Base-by-base conservation (phyloP, 2,113 vertebrate species). In the Anhinga rufa region DNA sequence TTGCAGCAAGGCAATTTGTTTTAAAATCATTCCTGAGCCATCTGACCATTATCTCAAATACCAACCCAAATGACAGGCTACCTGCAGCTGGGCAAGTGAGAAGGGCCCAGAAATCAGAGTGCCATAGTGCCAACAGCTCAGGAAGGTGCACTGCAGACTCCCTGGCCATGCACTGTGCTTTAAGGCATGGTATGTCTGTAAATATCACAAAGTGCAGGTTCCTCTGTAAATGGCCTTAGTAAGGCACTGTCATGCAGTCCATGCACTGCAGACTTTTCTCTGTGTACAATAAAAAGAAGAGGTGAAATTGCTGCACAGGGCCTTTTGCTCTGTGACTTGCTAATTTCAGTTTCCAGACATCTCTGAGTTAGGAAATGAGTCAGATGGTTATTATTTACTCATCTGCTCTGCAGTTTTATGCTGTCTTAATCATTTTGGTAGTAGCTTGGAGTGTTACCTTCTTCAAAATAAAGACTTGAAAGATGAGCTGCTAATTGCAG, bases 341-440 rank as follows among this genome's bases (percentile, higher is more conserved):
- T 92, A 72, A 90, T 93, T 90, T 90, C 51, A 2, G 46, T 90
- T 94, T 94, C 57, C 71, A 92, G 86, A 58, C 82, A 86, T 54
- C 86, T 90, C 85, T 77, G 69, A 74, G 81, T 48, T 96, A 90
- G 90, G 79, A 92, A 92, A 89, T 95, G 79, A 96, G 92, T 97
- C 95, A 96, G 51, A 81, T 88, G 77, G 87, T 79, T 95, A 80
- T 80, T 95, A 95, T 75, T 96, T 95, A 92, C 85, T 92, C 95
- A 91, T 93, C 88, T 84, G 51, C 81, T 91, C 84, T 85, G 75
- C 82, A 77, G 46, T 71, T 95, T 70, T 70, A 76, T 96, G 42
- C 68, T 78, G 49, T 76, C 86, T 93, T 95, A 88, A 94, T 95
- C 34, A 55, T 88, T 90, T 90, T 4, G 4, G 49, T 86, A 76